Base-by-base conservation (phyloP, 2,888 invertebrate species). In the Tetragonula carbonaria region DNA sequence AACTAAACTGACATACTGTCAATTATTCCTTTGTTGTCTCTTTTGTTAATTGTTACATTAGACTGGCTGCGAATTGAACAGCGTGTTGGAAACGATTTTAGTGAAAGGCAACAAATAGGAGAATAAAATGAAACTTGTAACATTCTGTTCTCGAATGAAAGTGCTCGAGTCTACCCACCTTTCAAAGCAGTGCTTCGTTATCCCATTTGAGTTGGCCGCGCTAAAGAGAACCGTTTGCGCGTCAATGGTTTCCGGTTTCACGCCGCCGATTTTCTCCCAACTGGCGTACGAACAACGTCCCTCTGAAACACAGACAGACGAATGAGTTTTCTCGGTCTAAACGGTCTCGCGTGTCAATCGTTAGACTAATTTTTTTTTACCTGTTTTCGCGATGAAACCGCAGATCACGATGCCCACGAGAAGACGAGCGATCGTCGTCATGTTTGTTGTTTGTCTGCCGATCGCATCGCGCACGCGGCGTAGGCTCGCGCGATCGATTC, bases 191-290 rank as follows among this genome's bases (percentile, higher is more conserved):
- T 87, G 87, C 21, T 79, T 85, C 4, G 93, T 91, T 74, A 94
- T 94, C 57, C 94, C 94, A 67, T 93, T 90, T 11, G 93, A 93
- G 85, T 92, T 90, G 3, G 90, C 80, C 53, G 91, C 92, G 67
- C 86, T 89, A 80, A 91, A 90, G 2, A 94, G 84, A 33, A 88
- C 73, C 11, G 88, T 79, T 21, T 84, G 89, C 14, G 88, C 87
- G 55, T 59, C 73, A n/a, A 88, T 77, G 59, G 70, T 85, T 68
- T 93, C 94, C 21, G 94, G 94, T 65, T 86, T 92, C 87, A 93
- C 90, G 51, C 93, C 93, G 18, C 79, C 82, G 45, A 94, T 88
- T 85, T 94, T 94, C 78, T 94, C 94, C 94, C 94, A 94, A 38
- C 90, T 92, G 33, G 78, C 83, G 63, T 91, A 83, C 38, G 72